Conservation (phyloP, 2,888 invertebrate species). For the Actias luna region DNA sequence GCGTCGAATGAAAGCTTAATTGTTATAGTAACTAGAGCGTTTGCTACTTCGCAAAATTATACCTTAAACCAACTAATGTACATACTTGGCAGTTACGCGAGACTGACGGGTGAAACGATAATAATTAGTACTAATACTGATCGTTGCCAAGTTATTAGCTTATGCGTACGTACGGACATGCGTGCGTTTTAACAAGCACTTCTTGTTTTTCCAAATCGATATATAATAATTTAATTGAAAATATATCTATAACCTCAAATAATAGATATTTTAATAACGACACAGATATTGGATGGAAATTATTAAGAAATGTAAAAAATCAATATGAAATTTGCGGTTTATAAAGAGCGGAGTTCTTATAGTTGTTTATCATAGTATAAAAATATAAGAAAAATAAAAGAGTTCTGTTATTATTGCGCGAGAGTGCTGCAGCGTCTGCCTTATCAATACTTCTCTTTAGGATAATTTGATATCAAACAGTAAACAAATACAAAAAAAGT, state of each 20-base stretch:
- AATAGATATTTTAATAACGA: not conserved
- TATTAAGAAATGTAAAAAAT: too few relatives aligned
- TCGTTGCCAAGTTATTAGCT: slow-evolving; percentile 64
- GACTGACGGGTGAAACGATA: slow-evolving; percentile 41
- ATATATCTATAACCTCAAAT: not conserved
- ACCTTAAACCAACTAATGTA: slow-evolving; percentile 17
- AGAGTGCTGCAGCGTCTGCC: not conserved
- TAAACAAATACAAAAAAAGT: too few relatives aligned
- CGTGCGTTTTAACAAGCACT: not conserved
- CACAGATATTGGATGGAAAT: too few relatives aligned
- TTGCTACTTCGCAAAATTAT: slow-evolving; percentile 21
- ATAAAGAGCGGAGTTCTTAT: too few relatives aligned
- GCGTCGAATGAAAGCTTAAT: slow-evolving; percentile 68
- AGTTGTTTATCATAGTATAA: not conserved
- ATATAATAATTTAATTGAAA: slow-evolving; percentile 10
- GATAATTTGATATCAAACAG: too few relatives aligned
- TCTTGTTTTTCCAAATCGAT: slow-evolving; percentile 12
- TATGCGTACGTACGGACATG: slow-evolving; percentile 25
- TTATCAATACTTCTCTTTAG: too few relatives aligned
- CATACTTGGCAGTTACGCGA: slow-evolving; percentile 29
- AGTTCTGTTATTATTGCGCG: not conserved
- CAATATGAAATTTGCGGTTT: too few relatives aligned
- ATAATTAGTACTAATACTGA: slow-evolving; percentile 65
- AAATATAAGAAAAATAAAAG: not conserved
- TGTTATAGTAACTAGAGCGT: slow-evolving; percentile 41